phyloP scores from a whole-genome alignment of 1,140 invertebrate species.

The Hycleus cichorii region DNA sequence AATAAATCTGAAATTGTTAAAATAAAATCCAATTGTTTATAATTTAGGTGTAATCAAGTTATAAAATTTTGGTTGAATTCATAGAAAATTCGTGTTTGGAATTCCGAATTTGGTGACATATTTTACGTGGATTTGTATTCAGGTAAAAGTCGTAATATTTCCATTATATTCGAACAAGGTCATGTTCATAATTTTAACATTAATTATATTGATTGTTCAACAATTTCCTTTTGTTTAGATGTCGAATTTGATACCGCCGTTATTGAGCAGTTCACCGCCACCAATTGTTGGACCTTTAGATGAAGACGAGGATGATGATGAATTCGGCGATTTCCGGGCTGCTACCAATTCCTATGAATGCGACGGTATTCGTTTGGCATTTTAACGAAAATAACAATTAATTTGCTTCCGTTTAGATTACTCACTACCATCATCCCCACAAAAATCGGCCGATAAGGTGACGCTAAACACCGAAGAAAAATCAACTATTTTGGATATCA shows the following conservation, averaged over 20 bases:
- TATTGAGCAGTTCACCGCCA: constrained; percentile 56
- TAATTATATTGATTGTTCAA: not conserved
- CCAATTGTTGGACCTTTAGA: constrained; percentile 52
- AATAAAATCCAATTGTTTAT: not conserved
- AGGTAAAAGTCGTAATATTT: constrained; percentile 5
- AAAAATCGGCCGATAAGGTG: constrained; percentile 34
- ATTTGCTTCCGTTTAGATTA: constrained; percentile 36
- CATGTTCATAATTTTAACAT: not conserved
- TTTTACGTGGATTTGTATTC: constrained; percentile 4
- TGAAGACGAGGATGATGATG: constrained; percentile 52
- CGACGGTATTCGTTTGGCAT: constrained; percentile 29
- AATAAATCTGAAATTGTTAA: too few species aligned
- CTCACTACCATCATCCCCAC: constrained; percentile 45
- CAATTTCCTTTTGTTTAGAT: constrained; percentile 22
- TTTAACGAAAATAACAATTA: not conserved
- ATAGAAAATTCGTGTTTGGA: not conserved
- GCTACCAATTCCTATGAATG: constrained; percentile 41
- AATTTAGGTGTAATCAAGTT: not conserved
- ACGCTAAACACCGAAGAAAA: constrained; percentile 2
- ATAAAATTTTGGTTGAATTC: not conserved
- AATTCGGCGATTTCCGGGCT: constrained; percentile 52
- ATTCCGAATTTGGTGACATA: constrained; percentile 1
- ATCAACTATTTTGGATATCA: constrained; percentile 17
- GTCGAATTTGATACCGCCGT: constrained; percentile 49
- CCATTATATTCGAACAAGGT: not conserved